Evolutionary conservation across 30 jellyfish, hydroid and myxozoan species (phyloP), one percentile per base, ranked within the genome.

Genomic region (Turritopsis rubra): DNA sequence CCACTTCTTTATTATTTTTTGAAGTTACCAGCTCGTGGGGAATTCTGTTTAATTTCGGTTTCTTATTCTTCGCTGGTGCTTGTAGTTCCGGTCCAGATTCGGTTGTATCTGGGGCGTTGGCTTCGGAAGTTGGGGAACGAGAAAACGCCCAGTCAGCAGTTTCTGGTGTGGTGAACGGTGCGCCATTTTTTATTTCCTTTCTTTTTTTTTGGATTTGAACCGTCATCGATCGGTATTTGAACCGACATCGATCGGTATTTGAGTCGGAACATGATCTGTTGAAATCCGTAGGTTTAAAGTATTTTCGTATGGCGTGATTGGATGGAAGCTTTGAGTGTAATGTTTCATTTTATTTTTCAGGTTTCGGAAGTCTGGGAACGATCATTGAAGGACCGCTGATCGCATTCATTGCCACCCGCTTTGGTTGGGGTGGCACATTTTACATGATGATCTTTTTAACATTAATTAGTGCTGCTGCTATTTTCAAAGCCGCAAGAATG

Each of bases 351-450:
- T 41, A 1, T 41, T 17, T 66, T 70, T 26, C 86, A 92, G 98
- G 99, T 22, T 94, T 94, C 80, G 99, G 99, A 72, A 88, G 99
- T 74, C 86, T 94, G 28, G 99, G 99, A 16, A 89, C 99, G n/a
- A 82, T 94, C 0, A 77, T 94, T 30, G 96, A 94, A 89, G 99
- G 99, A 4, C 99, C 99, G 7, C 22, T 94, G 9, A 91, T 94
- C 73, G 99, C 97, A 21, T 80, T 89, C 52, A 87, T 94, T 21
- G 97, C 97, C 24, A 89, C 96, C 78, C 75, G 80, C 71, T 94
- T 89, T 60, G 96, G 96, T 22, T 94, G 99, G 99, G 85, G 87
- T 25, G 95, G 96, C 30, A 89, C 99, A 16, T 94, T 94, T 84
- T 94, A 94, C 83, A 78, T 82, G 19, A 94, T 94, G 99, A 86